Base-by-base conservation (phyloP, 2,888 invertebrate species). In the Tetragnatha montana region DNA sequence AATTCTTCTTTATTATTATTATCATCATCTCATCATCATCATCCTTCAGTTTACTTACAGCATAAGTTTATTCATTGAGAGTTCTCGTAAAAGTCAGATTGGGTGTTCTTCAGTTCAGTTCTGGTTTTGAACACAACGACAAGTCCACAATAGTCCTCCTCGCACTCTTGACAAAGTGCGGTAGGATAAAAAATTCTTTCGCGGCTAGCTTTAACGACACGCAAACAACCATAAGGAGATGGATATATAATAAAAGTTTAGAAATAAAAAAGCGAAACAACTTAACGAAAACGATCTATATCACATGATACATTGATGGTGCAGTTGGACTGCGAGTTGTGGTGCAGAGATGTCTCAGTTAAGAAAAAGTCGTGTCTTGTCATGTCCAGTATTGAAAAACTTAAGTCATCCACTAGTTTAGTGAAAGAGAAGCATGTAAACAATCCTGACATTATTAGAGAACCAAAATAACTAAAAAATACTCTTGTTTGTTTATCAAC, bases 261-360 rank as follows among this genome's bases (percentile, higher is more conserved):
- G 73, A 80, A 84, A 88, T 71, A 87, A 86, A 79, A 82, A 76
- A 71, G 68, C 47, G 76, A 89, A 35, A 89, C 89, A 89, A 89
- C 80, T 35, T 86, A 89, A 89, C 89, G 81, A 85, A 89, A 89
- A 89, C 89, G 78, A 89, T 71, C 85, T 89, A 85, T 89, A 89
- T 89, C 89, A 89, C 89, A 89, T 89, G 75, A 89, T 81, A 89
- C 85, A 81, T 82, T 82, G 51, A 85, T 47, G 85, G 84, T 81
- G 89, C 89, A 89, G 85, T 85, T n/a, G 12, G 81, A 49, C 81
- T 85, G 85, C 35, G 81, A 89, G 85, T 76, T 79, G 68, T 50
- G 88, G 83, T 81, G 82, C 82, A 81, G 87, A 78, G 60, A 35
- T 35, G 35, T 35, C 35, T 35, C 35, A 35, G 35, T 35, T 17